Conservation (phyloP, 2,888 invertebrate species). For the Clanis bilineata region DNA sequence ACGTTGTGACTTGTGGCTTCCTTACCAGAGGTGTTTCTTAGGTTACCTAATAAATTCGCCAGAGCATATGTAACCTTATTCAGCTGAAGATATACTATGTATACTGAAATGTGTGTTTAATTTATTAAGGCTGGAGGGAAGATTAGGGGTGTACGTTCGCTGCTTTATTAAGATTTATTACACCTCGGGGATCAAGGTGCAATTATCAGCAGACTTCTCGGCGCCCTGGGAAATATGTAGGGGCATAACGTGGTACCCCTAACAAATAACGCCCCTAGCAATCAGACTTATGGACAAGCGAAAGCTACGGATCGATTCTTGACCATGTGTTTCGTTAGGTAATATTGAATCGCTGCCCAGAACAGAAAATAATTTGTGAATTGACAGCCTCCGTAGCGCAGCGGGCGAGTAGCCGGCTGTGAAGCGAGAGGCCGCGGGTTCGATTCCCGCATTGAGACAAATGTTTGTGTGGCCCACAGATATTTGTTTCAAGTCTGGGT, state of each 20-base stretch:
- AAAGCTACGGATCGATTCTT: background rate
- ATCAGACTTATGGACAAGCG: conserved; percentile 22
- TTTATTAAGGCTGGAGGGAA: conserved; percentile 45
- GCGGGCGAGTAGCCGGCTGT: too few relatives aligned
- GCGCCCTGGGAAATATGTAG: conserved; percentile 63
- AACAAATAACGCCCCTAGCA: conserved; percentile 31
- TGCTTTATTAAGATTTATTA: conserved; percentile 73
- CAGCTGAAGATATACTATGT: conserved; percentile 28
- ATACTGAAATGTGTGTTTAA: conserved; percentile 42
- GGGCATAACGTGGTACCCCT: conserved; percentile 53
- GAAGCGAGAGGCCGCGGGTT: too few relatives aligned
- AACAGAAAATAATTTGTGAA: background rate
- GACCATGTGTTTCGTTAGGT: background rate
- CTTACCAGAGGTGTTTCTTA: background rate
- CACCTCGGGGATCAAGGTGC: conserved; percentile 57
- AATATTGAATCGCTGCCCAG: background rate
- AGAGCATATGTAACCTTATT: conserved; percentile 19
- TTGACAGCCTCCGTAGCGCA: too few relatives aligned
- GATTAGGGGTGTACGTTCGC: conserved; percentile 43
- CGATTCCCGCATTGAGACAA: too few relatives aligned
- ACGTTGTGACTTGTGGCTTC: background rate
- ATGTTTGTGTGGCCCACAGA: too few relatives aligned
- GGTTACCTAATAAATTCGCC: conserved; percentile 12
- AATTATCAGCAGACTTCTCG: conserved; percentile 56
- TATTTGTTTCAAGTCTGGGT: too few relatives aligned